Conservation (phyloP, 2,113 vertebrate genomes). For the Crotalus helleri region DNA sequence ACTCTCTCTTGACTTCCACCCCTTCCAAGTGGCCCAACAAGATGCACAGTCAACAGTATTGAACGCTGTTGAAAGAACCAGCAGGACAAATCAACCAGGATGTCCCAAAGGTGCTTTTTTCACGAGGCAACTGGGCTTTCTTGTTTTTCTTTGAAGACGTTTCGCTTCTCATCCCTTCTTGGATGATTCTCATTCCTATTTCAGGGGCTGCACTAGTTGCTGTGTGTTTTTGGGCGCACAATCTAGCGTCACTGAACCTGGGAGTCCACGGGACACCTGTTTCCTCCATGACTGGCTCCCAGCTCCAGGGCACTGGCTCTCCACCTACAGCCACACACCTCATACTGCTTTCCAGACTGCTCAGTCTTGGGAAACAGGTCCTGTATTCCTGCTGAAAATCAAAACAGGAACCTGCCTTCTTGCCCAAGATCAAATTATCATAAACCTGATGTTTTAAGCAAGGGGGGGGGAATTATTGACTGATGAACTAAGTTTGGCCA, state of each 20-base stretch:
- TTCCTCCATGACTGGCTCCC: not conserved
- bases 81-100: not conserved
- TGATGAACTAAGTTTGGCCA: not conserved
- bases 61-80: not conserved
- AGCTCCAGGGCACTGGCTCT: not conserved
- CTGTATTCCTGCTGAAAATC: not conserved
- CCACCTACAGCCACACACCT: not conserved
- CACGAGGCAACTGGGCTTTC: too few species aligned
- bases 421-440: not conserved
- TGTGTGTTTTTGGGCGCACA: not conserved
- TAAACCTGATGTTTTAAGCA: not conserved
- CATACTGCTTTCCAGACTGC: not conserved
- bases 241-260: not conserved
- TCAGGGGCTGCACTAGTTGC: not conserved
- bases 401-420: not conserved
- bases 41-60: not conserved
- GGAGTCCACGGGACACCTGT: not conserved
- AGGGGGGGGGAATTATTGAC: not conserved
- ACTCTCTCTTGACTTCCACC: not conserved
- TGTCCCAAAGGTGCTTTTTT: too few species aligned
- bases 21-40: not conserved
- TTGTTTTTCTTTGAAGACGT: too few species aligned
- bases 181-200: not conserved
- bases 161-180: too few species aligned
- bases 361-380: not conserved